These are phyloP conservation scores for Mormoops blainvillei DNA, from an alignment of 2,113 vertebrate species.

Conservation along the genomic window DNA sequence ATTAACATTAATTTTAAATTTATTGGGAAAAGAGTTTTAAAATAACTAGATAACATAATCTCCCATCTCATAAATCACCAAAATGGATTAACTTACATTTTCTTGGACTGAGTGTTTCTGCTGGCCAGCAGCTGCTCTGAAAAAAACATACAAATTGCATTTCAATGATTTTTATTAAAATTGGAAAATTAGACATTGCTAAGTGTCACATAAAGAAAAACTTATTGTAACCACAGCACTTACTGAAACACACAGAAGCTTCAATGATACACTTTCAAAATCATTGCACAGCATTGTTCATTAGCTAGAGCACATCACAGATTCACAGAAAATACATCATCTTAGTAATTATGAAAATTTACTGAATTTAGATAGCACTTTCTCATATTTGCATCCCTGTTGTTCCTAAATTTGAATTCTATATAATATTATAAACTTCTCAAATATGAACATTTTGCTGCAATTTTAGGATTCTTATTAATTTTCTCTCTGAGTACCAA, in stretches of 20 bases:
- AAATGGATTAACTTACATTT: not conserved
- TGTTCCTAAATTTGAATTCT: not conserved
- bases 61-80: not conserved
- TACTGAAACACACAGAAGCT: not conserved
- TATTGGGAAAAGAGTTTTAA: not conserved
- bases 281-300: not conserved
- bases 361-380: not conserved
- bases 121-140: not conserved
- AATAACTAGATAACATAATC: not conserved
- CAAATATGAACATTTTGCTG: not conserved
- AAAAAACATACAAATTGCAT: not conserved
- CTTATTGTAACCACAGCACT: not conserved
- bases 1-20: constrained; percentile 10
- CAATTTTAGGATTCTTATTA: not conserved
- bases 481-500: not conserved
- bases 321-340: not conserved
- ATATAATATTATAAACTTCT: not conserved
- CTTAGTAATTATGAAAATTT: not conserved
- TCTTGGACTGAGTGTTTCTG: not conserved
- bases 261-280: constrained; percentile 9
- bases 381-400: not conserved
- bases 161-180: constrained; percentile 15
- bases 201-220: constrained; percentile 22
- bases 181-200: not conserved
- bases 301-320: not conserved